Conservation (phyloP, 2,113 vertebrate genomes). For the Brachyhypopomus gauderio region DNA sequence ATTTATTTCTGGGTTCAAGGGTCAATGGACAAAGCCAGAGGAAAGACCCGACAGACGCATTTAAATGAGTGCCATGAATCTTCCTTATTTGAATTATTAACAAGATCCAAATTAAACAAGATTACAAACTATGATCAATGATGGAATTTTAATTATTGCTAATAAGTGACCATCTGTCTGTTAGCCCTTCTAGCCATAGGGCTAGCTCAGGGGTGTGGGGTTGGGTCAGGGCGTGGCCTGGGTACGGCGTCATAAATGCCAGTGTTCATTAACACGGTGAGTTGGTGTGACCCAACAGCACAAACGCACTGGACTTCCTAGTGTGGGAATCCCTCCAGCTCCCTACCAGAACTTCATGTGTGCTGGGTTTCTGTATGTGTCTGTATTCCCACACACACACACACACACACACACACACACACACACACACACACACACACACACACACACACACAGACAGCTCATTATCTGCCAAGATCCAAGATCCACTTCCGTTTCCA, state of each 20-base stretch:
- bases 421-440: not conserved
- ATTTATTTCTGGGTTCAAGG: not conserved
- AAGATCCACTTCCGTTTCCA: not conserved
- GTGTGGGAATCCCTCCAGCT: constrained; percentile 5
- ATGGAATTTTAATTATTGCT: constrained; percentile 81
- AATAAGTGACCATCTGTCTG: constrained; percentile 86
- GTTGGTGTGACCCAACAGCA: constrained; percentile 13
- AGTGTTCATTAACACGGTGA: constrained; percentile 63
- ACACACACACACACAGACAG: constrained; percentile 1
- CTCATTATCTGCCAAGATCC: constrained; percentile 2
- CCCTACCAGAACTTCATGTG: constrained; percentile 4
- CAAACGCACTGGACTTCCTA: not conserved
- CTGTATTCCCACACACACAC: not conserved
- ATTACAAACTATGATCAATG: constrained; percentile 78
- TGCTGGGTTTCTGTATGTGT: not conserved
- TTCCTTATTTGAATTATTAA: constrained; percentile 73
- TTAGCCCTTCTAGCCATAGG: constrained; percentile 69
- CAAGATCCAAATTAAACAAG: constrained; percentile 75
- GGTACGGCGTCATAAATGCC: constrained; percentile 59
- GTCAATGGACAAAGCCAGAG: constrained; percentile 53
- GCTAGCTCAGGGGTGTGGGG: constrained; percentile 52
- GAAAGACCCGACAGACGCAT: constrained; percentile 38
- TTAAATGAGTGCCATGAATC: constrained; percentile 66
- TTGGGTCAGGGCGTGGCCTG: constrained; percentile 57
- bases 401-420: not conserved